These are phyloP conservation scores for Hartigia nigra DNA, from an alignment of 2,888 invertebrate genomes.

Conservation along the genomic window DNA sequence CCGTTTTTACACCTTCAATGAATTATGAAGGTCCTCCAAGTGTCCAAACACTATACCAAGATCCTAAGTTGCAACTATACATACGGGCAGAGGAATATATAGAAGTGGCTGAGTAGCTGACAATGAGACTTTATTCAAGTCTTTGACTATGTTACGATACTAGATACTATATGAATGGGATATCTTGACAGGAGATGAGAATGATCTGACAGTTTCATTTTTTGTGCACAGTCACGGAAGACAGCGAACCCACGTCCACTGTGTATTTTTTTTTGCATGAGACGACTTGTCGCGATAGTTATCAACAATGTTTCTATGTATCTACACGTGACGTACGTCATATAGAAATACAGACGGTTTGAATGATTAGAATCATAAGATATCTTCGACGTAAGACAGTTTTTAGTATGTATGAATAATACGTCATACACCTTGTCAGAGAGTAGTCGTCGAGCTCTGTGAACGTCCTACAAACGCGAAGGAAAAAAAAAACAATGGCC, in stretches of 20 bases:
- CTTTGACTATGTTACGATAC: not conserved
- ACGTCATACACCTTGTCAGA: not conserved
- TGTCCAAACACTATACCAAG: not conserved
- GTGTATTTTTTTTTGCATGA: not conserved
- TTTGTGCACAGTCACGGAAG: not conserved
- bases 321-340: not conserved
- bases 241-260: not conserved
- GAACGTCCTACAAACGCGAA: not conserved
- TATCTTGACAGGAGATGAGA: not conserved
- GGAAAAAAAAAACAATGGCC: constrained; percentile 57
- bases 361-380: not conserved
- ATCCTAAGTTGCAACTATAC: not conserved
- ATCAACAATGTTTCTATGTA: not conserved
- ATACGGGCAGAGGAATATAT: not conserved
- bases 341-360: not conserved
- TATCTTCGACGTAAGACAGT: not conserved
- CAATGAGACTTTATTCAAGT: not conserved
- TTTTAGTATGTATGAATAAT: not conserved
- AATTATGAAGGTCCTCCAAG: not conserved
- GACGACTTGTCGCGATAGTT: not conserved
- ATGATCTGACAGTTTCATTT: not conserved
- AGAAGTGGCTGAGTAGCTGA: not conserved
- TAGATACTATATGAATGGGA: not conserved
- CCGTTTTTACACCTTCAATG: not conserved
- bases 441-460: not conserved